Evolutionary conservation across 2,888 invertebrate species (phyloP).

Genomic region (Cosmia pyralina): DNA sequence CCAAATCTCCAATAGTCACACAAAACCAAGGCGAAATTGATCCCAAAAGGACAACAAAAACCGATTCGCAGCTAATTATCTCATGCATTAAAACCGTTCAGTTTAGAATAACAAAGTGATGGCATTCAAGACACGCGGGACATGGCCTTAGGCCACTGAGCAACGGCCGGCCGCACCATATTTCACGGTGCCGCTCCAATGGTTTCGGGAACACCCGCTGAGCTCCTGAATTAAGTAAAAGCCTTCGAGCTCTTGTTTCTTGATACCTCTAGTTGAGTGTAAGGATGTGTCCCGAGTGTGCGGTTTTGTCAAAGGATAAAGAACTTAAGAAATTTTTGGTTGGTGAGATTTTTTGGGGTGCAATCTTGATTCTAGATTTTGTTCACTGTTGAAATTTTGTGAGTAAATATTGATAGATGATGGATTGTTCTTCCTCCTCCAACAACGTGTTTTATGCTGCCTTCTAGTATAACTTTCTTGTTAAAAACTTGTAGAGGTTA

Average conservation of each 20-base stretch:
- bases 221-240: constrained; percentile 93
- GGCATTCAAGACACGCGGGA: constrained; percentile 86
- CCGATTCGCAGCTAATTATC: constrained; percentile 71
- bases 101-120: constrained; percentile 74
- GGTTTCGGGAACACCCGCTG: constrained; percentile 92
- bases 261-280: constrained; percentile 85
- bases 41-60: constrained; percentile 36
- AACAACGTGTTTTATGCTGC: background rate
- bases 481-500: background rate
- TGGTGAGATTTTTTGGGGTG: background rate
- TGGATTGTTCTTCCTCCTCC: background rate
- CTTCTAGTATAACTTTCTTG: background rate
- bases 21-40: constrained; percentile 14
- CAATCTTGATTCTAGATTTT: background rate
- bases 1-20: background rate
- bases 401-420: background rate
- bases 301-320: constrained; percentile 15
- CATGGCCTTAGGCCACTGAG: constrained; percentile 83
- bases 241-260: constrained; percentile 92
- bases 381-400: background rate
- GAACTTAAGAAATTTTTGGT: background rate
- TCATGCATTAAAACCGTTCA: constrained; percentile 67
- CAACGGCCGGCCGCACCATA: constrained; percentile 82
- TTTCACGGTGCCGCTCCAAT: constrained; percentile 86
- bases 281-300: constrained; percentile 70